Conservation (phyloP, 2,888 invertebrate species). For the Drosophila fungiperda region DNA sequence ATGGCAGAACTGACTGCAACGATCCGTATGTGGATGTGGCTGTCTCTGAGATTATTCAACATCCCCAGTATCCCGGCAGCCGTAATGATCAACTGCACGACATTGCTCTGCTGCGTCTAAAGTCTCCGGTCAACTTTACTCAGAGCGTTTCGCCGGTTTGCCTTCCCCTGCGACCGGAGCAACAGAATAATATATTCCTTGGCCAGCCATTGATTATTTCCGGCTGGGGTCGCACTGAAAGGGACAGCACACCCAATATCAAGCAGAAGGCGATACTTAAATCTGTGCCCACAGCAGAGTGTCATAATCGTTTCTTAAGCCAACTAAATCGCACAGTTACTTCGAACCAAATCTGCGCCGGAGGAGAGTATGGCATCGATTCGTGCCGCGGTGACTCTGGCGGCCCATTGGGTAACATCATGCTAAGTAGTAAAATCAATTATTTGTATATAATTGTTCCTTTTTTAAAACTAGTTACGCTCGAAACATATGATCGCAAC, state of each 20-base stretch:
- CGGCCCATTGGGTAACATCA: slow-evolving; percentile 84
- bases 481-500: slow-evolving; percentile 65
- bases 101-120: slow-evolving; percentile 89
- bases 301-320: slow-evolving; percentile 86
- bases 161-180: slow-evolving; percentile 85
- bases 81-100: slow-evolving; percentile 88
- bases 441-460: background rate
- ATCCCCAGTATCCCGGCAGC: slow-evolving; percentile 87
- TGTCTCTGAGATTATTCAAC: slow-evolving; percentile 88
- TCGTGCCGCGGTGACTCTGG: slow-evolving; percentile 88
- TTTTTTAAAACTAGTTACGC: slow-evolving; percentile 83
- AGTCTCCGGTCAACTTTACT: slow-evolving; percentile 86
- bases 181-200: slow-evolving; percentile 81
- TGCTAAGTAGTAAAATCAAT: background rate
- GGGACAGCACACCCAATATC: slow-evolving; percentile 85
- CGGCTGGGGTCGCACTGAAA: slow-evolving; percentile 89
- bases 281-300: slow-evolving; percentile 85
- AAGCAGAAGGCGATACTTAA: slow-evolving; percentile 87
- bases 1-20: slow-evolving; percentile 86
- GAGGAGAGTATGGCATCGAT: slow-evolving; percentile 86
- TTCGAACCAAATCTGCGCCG: slow-evolving; percentile 87
- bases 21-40: slow-evolving; percentile 87
- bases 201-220: slow-evolving; percentile 86
- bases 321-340: slow-evolving; percentile 84
- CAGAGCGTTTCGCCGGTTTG: slow-evolving; percentile 88